These are phyloP conservation scores for Mythimna ferrago DNA, from an alignment of 2,888 invertebrate genomes.

Conservation along the genomic window DNA sequence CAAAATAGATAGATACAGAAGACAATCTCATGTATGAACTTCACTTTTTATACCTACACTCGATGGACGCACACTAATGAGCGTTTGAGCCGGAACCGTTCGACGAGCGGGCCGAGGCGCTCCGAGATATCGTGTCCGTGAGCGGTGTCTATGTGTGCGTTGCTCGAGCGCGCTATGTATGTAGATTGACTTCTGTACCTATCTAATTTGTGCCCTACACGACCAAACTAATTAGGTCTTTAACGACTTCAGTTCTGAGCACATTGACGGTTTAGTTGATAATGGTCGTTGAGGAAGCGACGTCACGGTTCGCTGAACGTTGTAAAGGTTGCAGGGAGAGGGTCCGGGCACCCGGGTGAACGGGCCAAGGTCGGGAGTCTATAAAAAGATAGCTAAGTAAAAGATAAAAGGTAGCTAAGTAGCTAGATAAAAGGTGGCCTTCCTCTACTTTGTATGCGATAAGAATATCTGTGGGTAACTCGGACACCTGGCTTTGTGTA, in stretches of 20 bases:
- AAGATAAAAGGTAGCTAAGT: conserved; percentile 64
- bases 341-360: conserved; percentile 68
- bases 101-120: no score
- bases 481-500: conserved; percentile 60
- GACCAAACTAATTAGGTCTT: conserved; percentile 70
- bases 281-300: conserved; percentile 72
- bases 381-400: conserved; percentile 69
- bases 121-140: no score
- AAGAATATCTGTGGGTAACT: conserved; percentile 63
- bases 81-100: no score
- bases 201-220: conserved; percentile 28
- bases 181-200: no score
- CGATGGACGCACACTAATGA: no score
- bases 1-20: no score
- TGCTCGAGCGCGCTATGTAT: no score
- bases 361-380: conserved; percentile 77
- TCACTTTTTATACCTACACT: no score
- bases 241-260: conserved; percentile 52
- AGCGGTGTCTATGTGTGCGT: no score
- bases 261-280: conserved; percentile 68
- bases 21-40: no score
- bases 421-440: conserved; percentile 66
- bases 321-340: conserved; percentile 69
- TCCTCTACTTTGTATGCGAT: conserved; percentile 58
- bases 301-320: conserved; percentile 77